Base-by-base conservation (phyloP, 2,113 vertebrate genomes). In the Xenopus laevis region DNA sequence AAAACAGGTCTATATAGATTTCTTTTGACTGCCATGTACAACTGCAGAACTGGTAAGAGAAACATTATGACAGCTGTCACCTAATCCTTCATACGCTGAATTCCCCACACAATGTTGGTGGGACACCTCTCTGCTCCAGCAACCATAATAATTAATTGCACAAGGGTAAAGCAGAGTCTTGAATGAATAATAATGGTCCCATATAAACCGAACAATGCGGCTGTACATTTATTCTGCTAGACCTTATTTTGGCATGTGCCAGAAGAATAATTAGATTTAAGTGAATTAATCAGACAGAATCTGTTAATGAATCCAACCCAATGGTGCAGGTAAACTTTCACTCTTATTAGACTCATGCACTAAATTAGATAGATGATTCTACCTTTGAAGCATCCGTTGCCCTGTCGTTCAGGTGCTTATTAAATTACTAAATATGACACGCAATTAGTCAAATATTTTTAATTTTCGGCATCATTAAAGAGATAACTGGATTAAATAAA, bases 131-230 rank as follows among this genome's bases (percentile, higher is more conserved):
- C 46, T 68, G 47, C 65, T 46, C 47, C 59, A 40, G 47, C 50
- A 47, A 27, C 21, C n/a, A 21, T 52, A 66, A 70, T 0, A 3
- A 10, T n/a, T 11, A 72, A 60, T 7, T 50, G 18, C 46, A 45
- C 63, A 27, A 65, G 59, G 64, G 55, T 67, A 67, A 70, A 82
- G 79, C 78, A 83, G 79, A 33, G 15, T 1, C 21, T 44, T 0
- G 8, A 17, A n/a, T 33, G 62, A 61, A 67, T 68, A 65, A 55
- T 64, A 58, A 7, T 46, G 0, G 0, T 44, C 0, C 11, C 58
- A 46, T 53, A 6, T 57, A 50, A 18, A 27, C 60, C 40, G 0
- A 63, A 50, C 55, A 68, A 82, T 53, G 0, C 1, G 27, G 65
- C 40, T 40, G 68, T 16, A 57, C 1, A 1, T 71, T 30, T 65